Conservation (phyloP, 1,140 invertebrate genomes). For the Eumaeus atala region DNA sequence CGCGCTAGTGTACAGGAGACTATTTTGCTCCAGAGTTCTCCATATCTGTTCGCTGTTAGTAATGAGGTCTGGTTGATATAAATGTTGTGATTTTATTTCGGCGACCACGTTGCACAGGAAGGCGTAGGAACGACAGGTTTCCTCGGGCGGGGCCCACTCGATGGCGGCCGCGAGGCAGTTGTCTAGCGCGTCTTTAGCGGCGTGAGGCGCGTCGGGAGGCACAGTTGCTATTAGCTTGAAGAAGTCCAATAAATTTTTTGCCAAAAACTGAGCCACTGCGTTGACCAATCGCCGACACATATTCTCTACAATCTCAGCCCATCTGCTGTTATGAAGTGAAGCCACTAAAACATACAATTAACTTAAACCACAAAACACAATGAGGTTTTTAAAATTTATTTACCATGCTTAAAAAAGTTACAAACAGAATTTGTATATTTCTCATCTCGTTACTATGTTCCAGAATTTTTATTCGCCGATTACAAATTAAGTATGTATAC, state of each 20-base stretch:
- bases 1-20: conserved; percentile 32
- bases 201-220: conserved; percentile 26
- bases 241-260: conserved; percentile 36
- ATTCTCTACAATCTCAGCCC: conserved; percentile 43
- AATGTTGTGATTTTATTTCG: conserved; percentile 34
- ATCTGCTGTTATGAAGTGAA: conserved; percentile 43
- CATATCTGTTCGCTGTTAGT: conserved; percentile 28
- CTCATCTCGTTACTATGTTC: too few relatives aligned
- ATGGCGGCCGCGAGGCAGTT: conserved; percentile 51
- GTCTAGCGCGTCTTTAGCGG: conserved; percentile 42
- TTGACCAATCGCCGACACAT: conserved; percentile 50
- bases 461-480: too few relatives aligned
- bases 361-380: too few relatives aligned
- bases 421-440: too few relatives aligned
- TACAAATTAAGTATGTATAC: too few relatives aligned
- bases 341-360: conserved; percentile 29
- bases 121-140: conserved; percentile 44
- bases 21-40: conserved; percentile 23
- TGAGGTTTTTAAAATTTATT: too few relatives aligned
- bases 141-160: conserved; percentile 50
- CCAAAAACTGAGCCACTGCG: conserved; percentile 47
- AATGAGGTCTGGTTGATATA: conserved; percentile 38
- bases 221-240: conserved; percentile 27
- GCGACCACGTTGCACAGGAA: conserved; percentile 35
- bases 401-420: too few relatives aligned